A percentile compares a stretch with the other conserved stretches of the same genome.
These are phyloP conservation scores for Passer montanus DNA, from an alignment of 2,113 vertebrate species.

Conservation along the genomic window DNA sequence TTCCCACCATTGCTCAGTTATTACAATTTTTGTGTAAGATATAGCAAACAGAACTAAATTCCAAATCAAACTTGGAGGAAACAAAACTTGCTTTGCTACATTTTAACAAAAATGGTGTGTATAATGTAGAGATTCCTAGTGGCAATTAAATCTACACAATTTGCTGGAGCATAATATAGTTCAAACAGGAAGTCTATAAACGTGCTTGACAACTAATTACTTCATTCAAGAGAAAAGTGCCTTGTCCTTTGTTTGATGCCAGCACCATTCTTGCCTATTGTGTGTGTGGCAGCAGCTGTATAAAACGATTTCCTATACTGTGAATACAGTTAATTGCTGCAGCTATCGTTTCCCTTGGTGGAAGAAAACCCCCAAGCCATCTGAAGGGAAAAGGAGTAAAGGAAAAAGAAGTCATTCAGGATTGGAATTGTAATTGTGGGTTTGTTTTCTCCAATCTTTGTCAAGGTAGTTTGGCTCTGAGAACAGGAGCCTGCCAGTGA, in stretches of 20 bases:
- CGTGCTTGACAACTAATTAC: not conserved
- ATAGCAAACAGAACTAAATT: not conserved
- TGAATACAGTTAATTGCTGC: slow-evolving; percentile 34
- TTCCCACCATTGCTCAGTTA: not conserved
- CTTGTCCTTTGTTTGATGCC: not conserved
- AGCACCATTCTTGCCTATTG: slow-evolving; percentile 1
- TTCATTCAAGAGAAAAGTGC: slow-evolving; percentile 21
- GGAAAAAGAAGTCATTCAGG: not conserved
- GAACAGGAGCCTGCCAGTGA: not conserved
- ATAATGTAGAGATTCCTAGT: not conserved
- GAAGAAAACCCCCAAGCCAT: not conserved
- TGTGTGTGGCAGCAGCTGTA: slow-evolving; percentile 17
- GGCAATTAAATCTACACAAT: not conserved
- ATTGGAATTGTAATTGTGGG: not conserved
- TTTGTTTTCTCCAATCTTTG: not conserved
- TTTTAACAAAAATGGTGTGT: not conserved
- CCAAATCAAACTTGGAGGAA: not conserved
- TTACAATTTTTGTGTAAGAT: not conserved
- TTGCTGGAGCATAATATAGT: not conserved
- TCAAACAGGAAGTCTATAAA: not conserved
- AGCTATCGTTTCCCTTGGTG: not conserved
- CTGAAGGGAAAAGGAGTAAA: not conserved
- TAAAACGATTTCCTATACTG: not conserved
- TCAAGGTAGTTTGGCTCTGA: not conserved
- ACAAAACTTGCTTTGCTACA: not conserved